Evolutionary conservation across 2,888 invertebrate genomes (phyloP).

Genomic region (Thereva unica): DNA sequence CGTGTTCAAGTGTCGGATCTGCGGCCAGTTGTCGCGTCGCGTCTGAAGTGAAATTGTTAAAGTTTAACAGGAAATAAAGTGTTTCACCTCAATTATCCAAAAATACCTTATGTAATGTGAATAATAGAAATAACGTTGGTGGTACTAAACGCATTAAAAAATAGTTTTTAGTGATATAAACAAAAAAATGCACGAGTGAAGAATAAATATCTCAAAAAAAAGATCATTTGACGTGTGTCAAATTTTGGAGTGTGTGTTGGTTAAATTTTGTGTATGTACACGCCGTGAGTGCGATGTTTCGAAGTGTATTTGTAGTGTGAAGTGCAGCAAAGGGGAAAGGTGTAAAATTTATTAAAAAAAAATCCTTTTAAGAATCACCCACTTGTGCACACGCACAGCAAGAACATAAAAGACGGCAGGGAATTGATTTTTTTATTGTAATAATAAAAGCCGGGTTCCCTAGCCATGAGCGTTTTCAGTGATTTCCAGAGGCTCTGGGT

Average conservation of each 20-base stretch:
- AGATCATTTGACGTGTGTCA: constrained; percentile 36
- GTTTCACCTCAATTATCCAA: background rate
- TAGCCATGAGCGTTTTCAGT: constrained; percentile 79
- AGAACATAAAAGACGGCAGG: constrained; percentile 5
- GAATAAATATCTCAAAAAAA: background rate
- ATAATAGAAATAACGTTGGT: background rate
- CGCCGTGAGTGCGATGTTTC: constrained; percentile 11
- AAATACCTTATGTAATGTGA: background rate
- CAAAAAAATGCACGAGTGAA: constrained; percentile 11
- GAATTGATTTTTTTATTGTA: constrained; percentile 26
- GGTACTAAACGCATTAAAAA: background rate
- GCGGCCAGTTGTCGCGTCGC: background rate
- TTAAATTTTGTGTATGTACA: constrained; percentile 21
- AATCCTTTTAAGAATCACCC: constrained; percentile 7
- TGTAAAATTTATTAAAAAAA: background rate
- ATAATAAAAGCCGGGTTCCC: constrained; percentile 1
- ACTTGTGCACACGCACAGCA: constrained; percentile 21
- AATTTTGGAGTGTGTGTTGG: constrained; percentile 26
- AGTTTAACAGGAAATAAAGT: constrained; percentile 1
- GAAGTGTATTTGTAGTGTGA: constrained; percentile 17
- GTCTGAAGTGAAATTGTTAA: background rate
- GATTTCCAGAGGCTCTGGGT: constrained; percentile 92
- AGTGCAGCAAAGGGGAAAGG: constrained; percentile 28
- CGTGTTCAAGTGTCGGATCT: background rate
- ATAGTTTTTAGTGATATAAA: constrained; percentile 2